Evolutionary conservation across 1,140 invertebrate species (phyloP).

Genomic region (Elymnias hypermnestra): DNA sequence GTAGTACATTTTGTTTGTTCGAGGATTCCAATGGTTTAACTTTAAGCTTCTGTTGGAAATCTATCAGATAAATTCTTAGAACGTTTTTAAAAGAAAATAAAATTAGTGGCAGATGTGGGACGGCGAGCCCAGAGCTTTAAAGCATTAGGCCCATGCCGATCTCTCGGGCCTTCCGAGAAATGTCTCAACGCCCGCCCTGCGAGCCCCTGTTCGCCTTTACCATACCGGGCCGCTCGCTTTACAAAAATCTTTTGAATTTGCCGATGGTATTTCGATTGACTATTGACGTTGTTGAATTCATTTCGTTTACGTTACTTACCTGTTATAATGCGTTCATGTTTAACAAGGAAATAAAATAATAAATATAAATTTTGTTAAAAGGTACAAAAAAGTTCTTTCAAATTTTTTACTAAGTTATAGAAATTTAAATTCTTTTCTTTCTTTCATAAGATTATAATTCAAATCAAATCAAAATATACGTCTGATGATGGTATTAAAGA

Average conservation of each 20-base stretch:
- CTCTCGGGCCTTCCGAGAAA: constrained; percentile 60
- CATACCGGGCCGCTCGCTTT: constrained; percentile 37
- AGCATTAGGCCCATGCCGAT: constrained; percentile 38
- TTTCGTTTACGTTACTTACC: background rate
- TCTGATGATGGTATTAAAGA: too few species aligned
- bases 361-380: too few species aligned
- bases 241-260: constrained; percentile 53
- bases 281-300: constrained; percentile 5
- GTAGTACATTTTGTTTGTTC: too few species aligned
- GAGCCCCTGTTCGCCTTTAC: constrained; percentile 16
- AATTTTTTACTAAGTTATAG: too few species aligned
- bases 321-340: too few species aligned
- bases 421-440: too few species aligned
- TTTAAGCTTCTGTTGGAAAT: constrained; percentile 23
- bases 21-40: too few species aligned
- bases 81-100: constrained; percentile 49
- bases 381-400: too few species aligned
- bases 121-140: constrained; percentile 39
- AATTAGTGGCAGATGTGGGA: constrained; percentile 62
- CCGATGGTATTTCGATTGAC: constrained; percentile 36
- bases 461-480: too few species aligned
- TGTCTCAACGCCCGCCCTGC: constrained; percentile 31
- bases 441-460: too few species aligned
- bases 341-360: too few species aligned
- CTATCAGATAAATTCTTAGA: constrained; percentile 27